These are phyloP conservation scores for Pygoscelis antarcticus DNA, from an alignment of 2,113 vertebrate genomes.

Conservation along the genomic window DNA sequence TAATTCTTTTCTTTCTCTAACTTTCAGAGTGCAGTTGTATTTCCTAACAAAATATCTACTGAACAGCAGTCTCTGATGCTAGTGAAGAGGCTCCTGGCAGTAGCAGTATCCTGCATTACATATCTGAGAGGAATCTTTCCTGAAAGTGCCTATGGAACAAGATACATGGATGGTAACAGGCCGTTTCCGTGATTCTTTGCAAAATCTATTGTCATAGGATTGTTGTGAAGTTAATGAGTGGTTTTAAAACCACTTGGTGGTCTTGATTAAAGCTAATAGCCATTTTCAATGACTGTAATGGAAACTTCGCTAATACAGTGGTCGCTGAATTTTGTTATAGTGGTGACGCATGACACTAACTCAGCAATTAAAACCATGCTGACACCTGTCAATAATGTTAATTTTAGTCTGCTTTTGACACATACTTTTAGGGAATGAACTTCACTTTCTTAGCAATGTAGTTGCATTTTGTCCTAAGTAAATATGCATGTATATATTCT, in stretches of 20 bases:
- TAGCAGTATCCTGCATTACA: constrained; percentile 92
- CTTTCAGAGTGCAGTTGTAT: constrained; percentile 76
- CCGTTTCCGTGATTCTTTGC: neutral
- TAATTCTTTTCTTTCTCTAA: neutral
- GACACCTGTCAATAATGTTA: fast-evolving
- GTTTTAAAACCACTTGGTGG: neutral
- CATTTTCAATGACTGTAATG: neutral
- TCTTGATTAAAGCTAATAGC: neutral
- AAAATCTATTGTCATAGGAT: too few species aligned
- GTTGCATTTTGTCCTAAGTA: neutral
- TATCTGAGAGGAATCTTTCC: constrained; percentile 95
- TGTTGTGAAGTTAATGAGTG: neutral
- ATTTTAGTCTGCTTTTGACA: neutral
- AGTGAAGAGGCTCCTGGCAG: constrained; percentile 92
- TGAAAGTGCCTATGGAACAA: constrained; percentile 89
- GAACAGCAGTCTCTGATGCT: constrained; percentile 89
- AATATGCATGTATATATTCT: fast-evolving
- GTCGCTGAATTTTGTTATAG: neutral
- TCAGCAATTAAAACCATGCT: neutral
- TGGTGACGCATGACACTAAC: too few species aligned
- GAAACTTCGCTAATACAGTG: neutral
- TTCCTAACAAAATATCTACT: constrained; percentile 82
- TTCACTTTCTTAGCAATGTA: neutral
- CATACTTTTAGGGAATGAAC: neutral
- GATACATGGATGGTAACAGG: constrained; percentile 89